Evolutionary conservation across 2,113 vertebrate genomes (phyloP).

Genomic region (Marmota monax): DNA sequence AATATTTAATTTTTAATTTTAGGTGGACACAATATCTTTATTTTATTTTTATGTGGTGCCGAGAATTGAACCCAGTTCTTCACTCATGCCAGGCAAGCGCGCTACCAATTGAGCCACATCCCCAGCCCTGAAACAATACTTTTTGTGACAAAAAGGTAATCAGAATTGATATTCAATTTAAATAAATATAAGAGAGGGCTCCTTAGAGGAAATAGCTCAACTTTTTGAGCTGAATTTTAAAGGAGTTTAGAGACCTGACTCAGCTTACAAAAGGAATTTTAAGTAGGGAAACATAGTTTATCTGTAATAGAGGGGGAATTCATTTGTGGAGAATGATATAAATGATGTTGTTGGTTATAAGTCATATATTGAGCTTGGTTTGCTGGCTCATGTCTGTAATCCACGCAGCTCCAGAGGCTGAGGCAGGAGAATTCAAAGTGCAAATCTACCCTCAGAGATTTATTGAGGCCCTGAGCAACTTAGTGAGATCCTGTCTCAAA

Average conservation of each 20-base stretch:
- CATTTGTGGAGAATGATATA: not conserved
- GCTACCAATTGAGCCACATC: too few relatives aligned
- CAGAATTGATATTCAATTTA: constrained; percentile 13
- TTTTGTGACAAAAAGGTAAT: not conserved
- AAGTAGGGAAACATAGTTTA: not conserved
- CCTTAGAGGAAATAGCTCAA: not conserved
- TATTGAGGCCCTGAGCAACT: too few relatives aligned
- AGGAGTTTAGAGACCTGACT: not conserved
- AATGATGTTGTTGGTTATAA: constrained; percentile 3
- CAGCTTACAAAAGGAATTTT: not conserved
- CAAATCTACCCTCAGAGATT: too few relatives aligned
- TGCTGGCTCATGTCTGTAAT: too few relatives aligned
- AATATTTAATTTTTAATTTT: too few relatives aligned
- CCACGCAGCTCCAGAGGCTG: too few relatives aligned
- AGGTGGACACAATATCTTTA: too few relatives aligned
- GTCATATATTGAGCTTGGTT: not conserved
- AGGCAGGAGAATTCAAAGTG: too few relatives aligned
- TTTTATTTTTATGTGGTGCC: too few relatives aligned
- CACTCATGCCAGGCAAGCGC: too few relatives aligned
- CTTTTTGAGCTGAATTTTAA: constrained; percentile 31
- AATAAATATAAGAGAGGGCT: not conserved
- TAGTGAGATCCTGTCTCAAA: too few relatives aligned
- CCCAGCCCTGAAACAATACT: not conserved
- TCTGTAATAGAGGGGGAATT: not conserved
- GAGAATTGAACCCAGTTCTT: too few relatives aligned